Evolutionary conservation across 2,888 invertebrate species (phyloP), one percentile per base, ranked within the genome.

Genomic region (Dolichopus griseipennis): DNA sequence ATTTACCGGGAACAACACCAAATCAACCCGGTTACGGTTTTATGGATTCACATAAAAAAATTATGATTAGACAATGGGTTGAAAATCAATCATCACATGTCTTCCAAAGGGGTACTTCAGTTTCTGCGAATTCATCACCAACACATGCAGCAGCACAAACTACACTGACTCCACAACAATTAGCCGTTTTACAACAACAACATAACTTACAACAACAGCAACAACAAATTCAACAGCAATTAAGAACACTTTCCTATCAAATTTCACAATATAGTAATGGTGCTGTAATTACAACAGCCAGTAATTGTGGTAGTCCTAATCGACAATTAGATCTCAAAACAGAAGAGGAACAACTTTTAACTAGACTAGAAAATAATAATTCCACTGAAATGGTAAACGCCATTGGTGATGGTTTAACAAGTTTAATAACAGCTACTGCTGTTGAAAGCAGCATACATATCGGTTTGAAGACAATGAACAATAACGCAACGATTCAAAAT

Each of bases 51-150:
- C 93, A 93, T 75, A 95, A 95, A 78, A 93, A 93, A 79, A 91
- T 90, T 74, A 95, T 95, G 95, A 95, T 95, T 67, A 84, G 92
- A 65, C 91, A 93, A 77, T 95, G 95, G 95, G 94, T 95, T 1
- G 94, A 94, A 81, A 93, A 92, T 77, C 94, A 94, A 81, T 91
- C 91, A 0, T 87, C 89, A 21, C 92, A 93, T 82, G 90, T 92
- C 73, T 79, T 74, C 75, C 21, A 76, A 75, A 10, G 34, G n/a
- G 33, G 33, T 20, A 37, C 64, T 34, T 33, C 52, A 2, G 52
- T 37, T 34, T 87, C 87, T 75, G 85, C 86, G 1, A 85, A 86
- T 73, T 86, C 80, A 71, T 84, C 86, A 18, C 79, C 81, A n/a
- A 75, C 75, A 6, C 76, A 75, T 64, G 6, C 52, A 52, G 72